Percentiles rank a stretch among this genome's conserved stretches.
These are phyloP conservation scores for Hozukius guyotensis DNA, from an alignment of 2,797 vertebrate species.

Conservation along the genomic window DNA sequence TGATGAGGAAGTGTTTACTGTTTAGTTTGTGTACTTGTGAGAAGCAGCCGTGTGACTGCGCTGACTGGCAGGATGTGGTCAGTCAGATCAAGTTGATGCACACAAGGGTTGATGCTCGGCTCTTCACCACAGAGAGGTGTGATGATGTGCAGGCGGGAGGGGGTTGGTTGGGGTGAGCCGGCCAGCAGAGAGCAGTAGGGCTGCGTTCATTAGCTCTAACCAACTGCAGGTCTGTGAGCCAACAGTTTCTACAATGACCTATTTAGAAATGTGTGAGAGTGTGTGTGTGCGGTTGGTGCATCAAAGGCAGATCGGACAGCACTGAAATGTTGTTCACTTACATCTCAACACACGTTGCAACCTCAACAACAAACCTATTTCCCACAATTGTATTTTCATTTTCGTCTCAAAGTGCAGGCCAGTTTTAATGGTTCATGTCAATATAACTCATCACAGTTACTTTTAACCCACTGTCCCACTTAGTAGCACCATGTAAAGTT, in stretches of 20 bases:
- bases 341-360: neutral
- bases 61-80: slow-evolving; percentile 84
- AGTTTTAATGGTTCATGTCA: neutral
- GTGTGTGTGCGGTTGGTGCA: neutral
- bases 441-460: neutral
- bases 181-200: slow-evolving; percentile 65
- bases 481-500: neutral
- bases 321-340: slow-evolving; percentile 7
- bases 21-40: slow-evolving; percentile 63
- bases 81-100: slow-evolving; percentile 62
- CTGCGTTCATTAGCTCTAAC: slow-evolving; percentile 38
- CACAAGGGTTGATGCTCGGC: slow-evolving; percentile 50
- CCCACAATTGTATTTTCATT: slow-evolving; percentile 1
- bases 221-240: slow-evolving; percentile 37
- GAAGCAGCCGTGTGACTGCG: slow-evolving; percentile 55
- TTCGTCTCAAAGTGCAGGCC: neutral
- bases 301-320: slow-evolving; percentile 26
- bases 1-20: slow-evolving; percentile 23
- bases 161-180: slow-evolving; percentile 46
- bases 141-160: slow-evolving; percentile 38
- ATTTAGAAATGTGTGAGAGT: slow-evolving; percentile 47
- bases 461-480: neutral
- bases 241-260: slow-evolving; percentile 37
- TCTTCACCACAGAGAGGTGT: slow-evolving; percentile 52
- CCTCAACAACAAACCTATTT: slow-evolving; percentile 31